phyloP scores from a whole-genome alignment of 2,113 vertebrate species.

The Cacatua alba region DNA sequence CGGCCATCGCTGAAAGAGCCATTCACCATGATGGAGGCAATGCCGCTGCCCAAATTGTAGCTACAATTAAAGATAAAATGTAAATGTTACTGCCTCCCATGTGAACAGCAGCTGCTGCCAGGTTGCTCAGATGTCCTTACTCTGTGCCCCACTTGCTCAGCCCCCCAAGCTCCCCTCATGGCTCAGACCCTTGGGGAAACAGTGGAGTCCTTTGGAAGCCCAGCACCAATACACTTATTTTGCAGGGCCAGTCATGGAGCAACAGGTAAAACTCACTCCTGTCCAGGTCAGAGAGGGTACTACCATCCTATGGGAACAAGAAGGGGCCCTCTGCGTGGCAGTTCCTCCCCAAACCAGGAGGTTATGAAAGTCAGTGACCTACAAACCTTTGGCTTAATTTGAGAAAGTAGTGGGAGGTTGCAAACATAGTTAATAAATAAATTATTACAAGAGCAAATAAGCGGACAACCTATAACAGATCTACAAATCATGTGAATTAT shows the following conservation, averaged over 20 bases:
- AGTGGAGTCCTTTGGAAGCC: background rate
- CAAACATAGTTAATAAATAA: background rate
- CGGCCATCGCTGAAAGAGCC: conserved; percentile 89
- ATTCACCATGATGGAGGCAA: conserved; percentile 82
- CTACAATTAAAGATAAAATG: conserved; percentile 56
- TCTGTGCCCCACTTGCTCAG: background rate
- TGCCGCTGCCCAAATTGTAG: conserved; percentile 93
- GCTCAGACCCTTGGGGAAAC: fast-evolving
- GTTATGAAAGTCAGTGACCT: background rate
- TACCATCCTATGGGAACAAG: background rate
- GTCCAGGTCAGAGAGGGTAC: too few relatives aligned
- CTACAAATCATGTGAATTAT: background rate
- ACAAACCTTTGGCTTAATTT: background rate
- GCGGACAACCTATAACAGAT: background rate
- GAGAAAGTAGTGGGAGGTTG: background rate
- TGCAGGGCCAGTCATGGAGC: background rate
- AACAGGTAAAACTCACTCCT: background rate
- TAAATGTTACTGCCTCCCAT: background rate
- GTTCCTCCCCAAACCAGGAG: background rate
- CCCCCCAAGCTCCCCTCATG: background rate
- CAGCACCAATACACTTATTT: background rate
- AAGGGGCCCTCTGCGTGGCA: background rate
- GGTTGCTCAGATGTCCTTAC: background rate
- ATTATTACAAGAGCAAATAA: background rate
- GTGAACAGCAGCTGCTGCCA: background rate